These are phyloP conservation scores for Theropithecus gelada DNA, from an alignment of 2,113 vertebrate genomes.

Conservation along the genomic window DNA sequence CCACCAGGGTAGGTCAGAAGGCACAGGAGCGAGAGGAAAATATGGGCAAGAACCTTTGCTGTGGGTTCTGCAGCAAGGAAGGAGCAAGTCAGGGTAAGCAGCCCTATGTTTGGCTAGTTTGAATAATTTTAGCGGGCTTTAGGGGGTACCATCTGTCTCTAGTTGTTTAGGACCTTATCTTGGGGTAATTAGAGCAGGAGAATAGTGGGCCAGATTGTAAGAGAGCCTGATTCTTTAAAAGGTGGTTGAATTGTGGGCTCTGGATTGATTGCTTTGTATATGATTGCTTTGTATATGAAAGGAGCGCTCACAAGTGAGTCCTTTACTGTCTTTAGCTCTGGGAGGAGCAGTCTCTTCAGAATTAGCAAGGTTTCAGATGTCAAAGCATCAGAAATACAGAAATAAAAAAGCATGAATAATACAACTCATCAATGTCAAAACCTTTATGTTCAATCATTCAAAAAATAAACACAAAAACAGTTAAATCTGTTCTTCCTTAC, in stretches of 20 bases:
- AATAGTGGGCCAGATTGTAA: background rate
- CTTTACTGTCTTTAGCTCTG: background rate
- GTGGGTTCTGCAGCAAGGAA: too few relatives aligned
- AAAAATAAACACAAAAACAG: background rate
- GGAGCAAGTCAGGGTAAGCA: background rate
- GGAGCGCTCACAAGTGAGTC: rapidly evolving
- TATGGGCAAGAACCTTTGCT: background rate
- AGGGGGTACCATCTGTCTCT: background rate
- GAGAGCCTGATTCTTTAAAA: background rate
- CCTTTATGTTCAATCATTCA: background rate
- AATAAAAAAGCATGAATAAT: background rate
- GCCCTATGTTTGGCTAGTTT: background rate
- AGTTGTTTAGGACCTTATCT: background rate
- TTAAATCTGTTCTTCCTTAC: background rate
- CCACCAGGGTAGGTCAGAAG: background rate
- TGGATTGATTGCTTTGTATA: background rate
- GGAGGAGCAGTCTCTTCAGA: background rate
- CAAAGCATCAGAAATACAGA: background rate
- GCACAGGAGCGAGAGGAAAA: background rate
- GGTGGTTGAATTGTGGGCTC: background rate
- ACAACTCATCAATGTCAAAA: background rate
- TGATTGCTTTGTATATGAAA: background rate
- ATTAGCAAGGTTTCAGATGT: background rate
- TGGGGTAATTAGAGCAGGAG: background rate
- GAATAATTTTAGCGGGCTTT: background rate